A percentile compares a stretch with the other conserved stretches of the same genome.
phyloP scores from a whole-genome alignment of 2,113 vertebrate species.

The Colossoma macropomum region DNA sequence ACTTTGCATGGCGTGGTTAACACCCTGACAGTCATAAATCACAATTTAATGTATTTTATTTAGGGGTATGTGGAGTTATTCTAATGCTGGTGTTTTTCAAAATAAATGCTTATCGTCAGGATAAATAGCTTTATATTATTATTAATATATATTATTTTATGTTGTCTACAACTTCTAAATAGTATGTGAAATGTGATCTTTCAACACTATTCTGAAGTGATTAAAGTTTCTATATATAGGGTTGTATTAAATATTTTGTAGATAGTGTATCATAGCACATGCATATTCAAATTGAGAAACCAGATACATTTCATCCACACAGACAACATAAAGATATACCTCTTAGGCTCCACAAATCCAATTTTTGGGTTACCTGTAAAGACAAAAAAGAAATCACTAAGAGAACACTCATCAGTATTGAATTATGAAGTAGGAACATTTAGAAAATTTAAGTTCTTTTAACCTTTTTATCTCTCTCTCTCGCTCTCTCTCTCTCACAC shows the following conservation, averaged over 20 bases:
- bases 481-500: not conserved
- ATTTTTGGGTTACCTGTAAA: slow-evolving; percentile 68
- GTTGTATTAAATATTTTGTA: not conserved
- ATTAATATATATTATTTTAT: too few species aligned
- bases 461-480: not conserved
- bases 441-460: not conserved
- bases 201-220: not conserved
- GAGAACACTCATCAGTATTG: not conserved
- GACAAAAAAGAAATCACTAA: slow-evolving; percentile 25
- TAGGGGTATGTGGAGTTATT: too few species aligned
- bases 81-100: too few species aligned
- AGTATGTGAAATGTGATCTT: too few species aligned
- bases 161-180: too few species aligned
- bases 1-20: too few species aligned
- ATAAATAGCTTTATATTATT: too few species aligned
- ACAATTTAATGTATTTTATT: too few species aligned
- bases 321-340: slow-evolving; percentile 61
- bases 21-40: too few species aligned
- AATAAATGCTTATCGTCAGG: too few species aligned
- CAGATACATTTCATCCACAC: not conserved
- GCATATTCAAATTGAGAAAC: not conserved
- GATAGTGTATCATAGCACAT: not conserved
- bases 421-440: not conserved
- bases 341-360: slow-evolving; percentile 67
- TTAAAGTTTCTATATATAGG: not conserved